Evolutionary conservation across 2,113 vertebrate genomes (phyloP).

Genomic region (Oreamnos americanus): DNA sequence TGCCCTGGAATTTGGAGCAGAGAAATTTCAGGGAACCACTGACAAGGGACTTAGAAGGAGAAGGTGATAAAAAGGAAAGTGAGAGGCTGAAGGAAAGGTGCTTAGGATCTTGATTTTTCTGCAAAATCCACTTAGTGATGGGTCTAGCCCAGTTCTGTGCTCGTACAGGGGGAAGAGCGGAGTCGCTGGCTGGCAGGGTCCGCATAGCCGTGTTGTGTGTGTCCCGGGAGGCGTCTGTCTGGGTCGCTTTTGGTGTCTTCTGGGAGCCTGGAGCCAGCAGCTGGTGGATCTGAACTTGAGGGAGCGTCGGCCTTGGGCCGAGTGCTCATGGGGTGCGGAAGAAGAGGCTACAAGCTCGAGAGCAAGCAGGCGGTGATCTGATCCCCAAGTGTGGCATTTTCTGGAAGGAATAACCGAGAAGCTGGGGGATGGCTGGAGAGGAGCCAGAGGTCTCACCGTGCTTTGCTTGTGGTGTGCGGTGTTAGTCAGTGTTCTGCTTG

Average conservation of each 20-base stretch:
- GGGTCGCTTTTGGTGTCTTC: not conserved
- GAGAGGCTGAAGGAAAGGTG: not conserved
- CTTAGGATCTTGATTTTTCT: not conserved
- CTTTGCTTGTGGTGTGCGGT: not conserved
- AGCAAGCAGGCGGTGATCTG: not conserved
- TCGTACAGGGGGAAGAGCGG: not conserved
- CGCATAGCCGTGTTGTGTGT: not conserved
- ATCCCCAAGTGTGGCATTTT: not conserved
- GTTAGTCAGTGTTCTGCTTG: not conserved
- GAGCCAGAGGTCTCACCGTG: not conserved
- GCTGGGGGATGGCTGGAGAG: no score
- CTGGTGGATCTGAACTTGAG: not conserved
- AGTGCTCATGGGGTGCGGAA: not conserved
- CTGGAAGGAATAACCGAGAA: not conserved
- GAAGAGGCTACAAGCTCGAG: not conserved
- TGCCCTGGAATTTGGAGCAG: not conserved
- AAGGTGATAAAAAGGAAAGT: not conserved
- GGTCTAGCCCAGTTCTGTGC: not conserved
- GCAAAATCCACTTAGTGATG: not conserved
- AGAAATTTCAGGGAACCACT: not conserved
- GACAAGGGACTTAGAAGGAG: not conserved
- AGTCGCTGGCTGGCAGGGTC: no score
- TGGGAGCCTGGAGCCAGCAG: not conserved
- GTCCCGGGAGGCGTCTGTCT: not conserved
- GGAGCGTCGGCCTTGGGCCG: not conserved